A percentile compares a stretch with the other conserved stretches of the same genome.
Conservation (phyloP, 1,140 invertebrate species). For the Formica exsecta region DNA sequence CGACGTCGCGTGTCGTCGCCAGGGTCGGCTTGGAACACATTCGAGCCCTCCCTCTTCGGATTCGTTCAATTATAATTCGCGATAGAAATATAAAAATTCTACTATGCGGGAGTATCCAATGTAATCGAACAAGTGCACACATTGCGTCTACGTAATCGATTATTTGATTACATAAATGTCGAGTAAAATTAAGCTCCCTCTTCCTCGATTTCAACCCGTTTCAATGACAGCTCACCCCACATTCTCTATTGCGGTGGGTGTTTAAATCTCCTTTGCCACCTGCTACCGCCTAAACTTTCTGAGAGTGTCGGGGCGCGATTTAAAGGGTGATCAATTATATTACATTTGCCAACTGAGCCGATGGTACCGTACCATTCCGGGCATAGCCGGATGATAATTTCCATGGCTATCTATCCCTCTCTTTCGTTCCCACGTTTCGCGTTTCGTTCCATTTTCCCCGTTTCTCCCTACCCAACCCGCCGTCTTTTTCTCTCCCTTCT, state of each 20-base stretch:
- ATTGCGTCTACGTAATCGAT: not conserved
- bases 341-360: not conserved
- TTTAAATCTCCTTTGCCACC: not conserved
- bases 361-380: conserved; percentile 68
- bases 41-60: not conserved
- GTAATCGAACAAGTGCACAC: not conserved
- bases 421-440: conserved; percentile 11
- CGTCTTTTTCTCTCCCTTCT: conserved; percentile 6
- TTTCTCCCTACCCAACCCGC: conserved; percentile 31
- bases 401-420: not conserved
- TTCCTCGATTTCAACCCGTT: not conserved
- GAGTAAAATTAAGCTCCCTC: not conserved
- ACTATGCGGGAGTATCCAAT: not conserved
- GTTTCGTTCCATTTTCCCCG: conserved; percentile 59
- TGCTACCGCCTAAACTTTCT: not conserved
- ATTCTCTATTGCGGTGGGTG: not conserved
- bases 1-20: conserved; percentile 38
- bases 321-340: not conserved
- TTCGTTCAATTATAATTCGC: not conserved
- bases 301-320: not conserved
- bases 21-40: not conserved
- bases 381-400: conserved; percentile 42
- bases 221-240: not conserved
- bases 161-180: not conserved
- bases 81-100: not conserved